These are phyloP conservation scores for Eupithecia abbreviata DNA, from an alignment of 2,888 invertebrate genomes.

Conservation along the genomic window DNA sequence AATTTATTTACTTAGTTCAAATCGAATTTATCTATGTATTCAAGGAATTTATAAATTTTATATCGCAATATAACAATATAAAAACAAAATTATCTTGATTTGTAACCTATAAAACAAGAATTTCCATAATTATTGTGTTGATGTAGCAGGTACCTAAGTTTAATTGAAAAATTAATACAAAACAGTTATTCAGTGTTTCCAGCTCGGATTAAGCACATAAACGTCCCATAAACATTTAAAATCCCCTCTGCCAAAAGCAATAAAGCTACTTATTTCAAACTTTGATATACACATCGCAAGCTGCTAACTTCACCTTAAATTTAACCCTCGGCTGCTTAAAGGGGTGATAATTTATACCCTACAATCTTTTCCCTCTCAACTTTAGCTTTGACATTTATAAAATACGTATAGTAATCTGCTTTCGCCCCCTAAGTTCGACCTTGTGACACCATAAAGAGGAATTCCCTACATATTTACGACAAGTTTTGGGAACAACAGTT, in stretches of 20 bases:
- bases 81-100: neutral
- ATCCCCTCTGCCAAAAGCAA: slow-evolving; percentile 16
- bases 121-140: neutral
- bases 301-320: slow-evolving; percentile 39
- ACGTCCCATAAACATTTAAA: slow-evolving; percentile 12
- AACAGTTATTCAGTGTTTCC: slow-evolving; percentile 1
- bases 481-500: slow-evolving; percentile 40
- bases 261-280: slow-evolving; percentile 29
- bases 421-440: slow-evolving; percentile 40
- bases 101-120: no score
- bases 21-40: neutral
- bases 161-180: neutral
- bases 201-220: slow-evolving; percentile 1
- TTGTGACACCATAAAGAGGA: slow-evolving; percentile 46
- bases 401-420: slow-evolving; percentile 46
- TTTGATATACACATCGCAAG: slow-evolving; percentile 33
- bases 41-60: neutral
- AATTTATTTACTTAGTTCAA: neutral
- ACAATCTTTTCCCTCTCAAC: slow-evolving; percentile 50
- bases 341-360: slow-evolving; percentile 44
- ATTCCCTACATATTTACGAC: slow-evolving; percentile 44
- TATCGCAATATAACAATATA: no score
- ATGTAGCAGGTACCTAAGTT: neutral
- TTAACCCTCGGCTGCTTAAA: slow-evolving; percentile 40
- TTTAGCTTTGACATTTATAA: slow-evolving; percentile 47